phyloP scores from a whole-genome alignment of 2,888 invertebrate genomes.

The Lordiphosa fenestrarum region DNA sequence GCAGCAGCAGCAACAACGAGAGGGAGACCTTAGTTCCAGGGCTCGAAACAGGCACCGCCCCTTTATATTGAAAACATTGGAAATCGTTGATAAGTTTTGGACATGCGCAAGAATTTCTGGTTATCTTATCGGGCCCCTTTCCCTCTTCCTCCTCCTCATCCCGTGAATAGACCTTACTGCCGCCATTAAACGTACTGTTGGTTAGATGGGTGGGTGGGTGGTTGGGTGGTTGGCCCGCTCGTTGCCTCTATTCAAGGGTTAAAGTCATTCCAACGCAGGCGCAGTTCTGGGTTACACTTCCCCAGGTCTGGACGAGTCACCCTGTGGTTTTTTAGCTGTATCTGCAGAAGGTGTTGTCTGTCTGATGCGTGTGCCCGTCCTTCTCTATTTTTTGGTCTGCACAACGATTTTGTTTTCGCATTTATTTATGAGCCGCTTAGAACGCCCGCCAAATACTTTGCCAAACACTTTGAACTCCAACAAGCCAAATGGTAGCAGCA shows the following conservation, averaged over 20 bases:
- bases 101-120: slow-evolving; percentile 50
- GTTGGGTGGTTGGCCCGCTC: slow-evolving; percentile 11
- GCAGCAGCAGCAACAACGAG: slow-evolving; percentile 1
- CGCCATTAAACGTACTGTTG: slow-evolving; percentile 57
- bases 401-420: slow-evolving; percentile 64
- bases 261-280: slow-evolving; percentile 54
- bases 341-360: slow-evolving; percentile 30
- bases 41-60: slow-evolving; percentile 55
- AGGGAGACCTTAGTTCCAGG: slow-evolving; percentile 39
- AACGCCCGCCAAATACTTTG: slow-evolving; percentile 60
- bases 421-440: slow-evolving; percentile 72
- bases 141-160: too few relatives aligned
- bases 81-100: slow-evolving; percentile 65
- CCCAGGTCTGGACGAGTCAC: slow-evolving; percentile 35
- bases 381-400: slow-evolving; percentile 29
- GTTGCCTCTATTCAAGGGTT: slow-evolving; percentile 32
- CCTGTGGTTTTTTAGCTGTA: slow-evolving; percentile 38
- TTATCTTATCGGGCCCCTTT: slow-evolving; percentile 58
- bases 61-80: slow-evolving; percentile 72
- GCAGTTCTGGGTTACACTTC: slow-evolving; percentile 27
- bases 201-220: slow-evolving; percentile 19
- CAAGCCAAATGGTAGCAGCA: slow-evolving; percentile 9
- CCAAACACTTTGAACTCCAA: slow-evolving; percentile 64
- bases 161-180: slow-evolving; percentile 23
- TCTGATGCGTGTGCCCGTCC: slow-evolving; percentile 21